Evolutionary conservation across 2,113 vertebrate species (phyloP).

Genomic region (Tachuris rubrigastra): DNA sequence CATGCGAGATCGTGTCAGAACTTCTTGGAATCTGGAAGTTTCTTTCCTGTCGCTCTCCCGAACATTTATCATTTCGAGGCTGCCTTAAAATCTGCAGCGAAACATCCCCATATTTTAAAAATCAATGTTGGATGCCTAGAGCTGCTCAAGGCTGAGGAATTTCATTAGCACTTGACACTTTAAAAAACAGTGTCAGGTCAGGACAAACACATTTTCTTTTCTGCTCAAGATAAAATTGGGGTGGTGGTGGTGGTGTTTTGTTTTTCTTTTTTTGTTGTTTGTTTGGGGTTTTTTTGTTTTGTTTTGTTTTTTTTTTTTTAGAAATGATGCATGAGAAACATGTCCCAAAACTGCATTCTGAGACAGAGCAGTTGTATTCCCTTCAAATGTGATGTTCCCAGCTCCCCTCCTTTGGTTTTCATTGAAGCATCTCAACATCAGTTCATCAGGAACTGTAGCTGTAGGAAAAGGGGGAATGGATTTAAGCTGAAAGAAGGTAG

Average conservation of each 20-base stretch:
- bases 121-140: neutral
- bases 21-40: constrained; percentile 24
- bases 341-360: neutral
- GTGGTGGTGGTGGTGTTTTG: neutral
- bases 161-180: constrained; percentile 64
- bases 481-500: neutral
- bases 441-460: rapidly evolving
- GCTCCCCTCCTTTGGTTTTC: neutral
- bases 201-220: constrained; percentile 40
- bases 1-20: neutral
- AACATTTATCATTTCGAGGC: constrained; percentile 13
- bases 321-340: neutral
- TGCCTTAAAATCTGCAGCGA: neutral
- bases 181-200: constrained; percentile 43
- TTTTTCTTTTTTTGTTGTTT: neutral
- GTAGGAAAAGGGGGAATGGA: neutral
- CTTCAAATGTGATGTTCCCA: rapidly evolving
- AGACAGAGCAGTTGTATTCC: neutral
- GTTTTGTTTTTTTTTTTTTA: neutral
- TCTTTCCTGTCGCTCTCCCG: neutral
- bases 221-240: neutral
- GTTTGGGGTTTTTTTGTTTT: too few relatives aligned
- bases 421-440: neutral
- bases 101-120: constrained; percentile 17
- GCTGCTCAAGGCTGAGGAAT: constrained; percentile 59